Base-by-base conservation (phyloP, 1,140 invertebrate genomes). In the Nilaparvata lugens region DNA sequence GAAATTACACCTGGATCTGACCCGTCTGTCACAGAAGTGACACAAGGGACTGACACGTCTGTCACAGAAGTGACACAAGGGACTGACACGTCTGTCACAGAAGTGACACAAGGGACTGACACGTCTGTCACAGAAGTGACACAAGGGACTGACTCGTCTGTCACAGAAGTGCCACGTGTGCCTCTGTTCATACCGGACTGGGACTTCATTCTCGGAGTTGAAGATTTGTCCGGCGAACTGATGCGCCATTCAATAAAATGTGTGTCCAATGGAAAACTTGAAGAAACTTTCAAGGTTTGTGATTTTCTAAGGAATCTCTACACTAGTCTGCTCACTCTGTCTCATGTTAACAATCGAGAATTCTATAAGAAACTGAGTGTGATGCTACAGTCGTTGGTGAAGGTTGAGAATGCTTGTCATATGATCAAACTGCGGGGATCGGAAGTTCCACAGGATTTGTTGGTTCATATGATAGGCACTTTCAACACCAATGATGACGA, bases 191-290 rank as follows among this genome's bases (percentile, higher is more conserved):
- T 91, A 35, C 77, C 82, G 13, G 81, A 83, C 0, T 72, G 70
- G 40, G 89, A 92, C 65, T 92, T 85, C 67, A 81, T 95, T 64
- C 72, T 95, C n/a, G 93, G 92, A 1, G 73, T 95, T 42, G 85
- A 87, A 6, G 93, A 96, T 76, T 76, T 94, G 9, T 93, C 91
- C 4, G 93, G 92, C 0, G 92, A 96, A 72, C 70, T 95, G 21
- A 95, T 95, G 92, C 79, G 92, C 58, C 83, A 85, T 64, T 91
- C 90, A 59, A 92, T 95, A 5, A 93, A 89, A 67, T 86, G 83
- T 66, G 79, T 95, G 28, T 84, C 87, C 0, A 78, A 78, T 61
- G 90, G 89, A 0, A 83, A 93, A 65, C 79, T 86, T n/a, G 79
- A 83, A 82, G 82, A 53, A 91, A 91, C 67, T 84, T 84, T 68